phyloP scores from a whole-genome alignment of 2,797 vertebrate species.

The Lithobates sylvaticus region DNA sequence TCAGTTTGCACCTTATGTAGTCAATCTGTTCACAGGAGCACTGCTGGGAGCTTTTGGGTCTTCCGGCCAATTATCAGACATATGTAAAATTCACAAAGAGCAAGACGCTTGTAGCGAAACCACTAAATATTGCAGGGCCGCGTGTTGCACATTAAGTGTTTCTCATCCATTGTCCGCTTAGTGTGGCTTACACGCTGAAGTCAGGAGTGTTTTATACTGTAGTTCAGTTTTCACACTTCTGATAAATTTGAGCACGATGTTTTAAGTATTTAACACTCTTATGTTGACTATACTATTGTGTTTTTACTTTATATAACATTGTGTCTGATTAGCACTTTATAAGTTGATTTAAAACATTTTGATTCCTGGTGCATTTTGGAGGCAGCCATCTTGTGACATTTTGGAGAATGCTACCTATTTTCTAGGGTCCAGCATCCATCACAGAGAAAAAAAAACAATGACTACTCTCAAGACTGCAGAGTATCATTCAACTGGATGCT shows the following conservation, averaged over 20 bases:
- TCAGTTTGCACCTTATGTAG: constrained; percentile 36
- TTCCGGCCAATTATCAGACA: neutral
- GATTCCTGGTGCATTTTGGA: too few species aligned
- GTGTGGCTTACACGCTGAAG: neutral
- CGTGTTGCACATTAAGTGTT: neutral
- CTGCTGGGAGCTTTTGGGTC: neutral
- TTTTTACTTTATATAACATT: neutral
- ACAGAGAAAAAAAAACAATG: too few species aligned
- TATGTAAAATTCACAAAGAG: neutral
- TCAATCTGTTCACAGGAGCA: constrained; percentile 18
- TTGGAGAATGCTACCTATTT: neutral
- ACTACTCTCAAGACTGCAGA: too few species aligned
- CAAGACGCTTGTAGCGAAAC: neutral
- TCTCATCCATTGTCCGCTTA: neutral
- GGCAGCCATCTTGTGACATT: neutral
- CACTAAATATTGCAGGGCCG: neutral
- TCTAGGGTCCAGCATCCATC: neutral
- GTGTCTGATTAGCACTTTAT: neutral
- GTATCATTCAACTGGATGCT: too few species aligned
- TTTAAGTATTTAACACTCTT: neutral
- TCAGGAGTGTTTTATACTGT: neutral
- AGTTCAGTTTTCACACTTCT: neutral
- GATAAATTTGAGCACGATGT: neutral
- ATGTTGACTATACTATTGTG: neutral
- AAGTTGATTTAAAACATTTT: too few species aligned